Evolutionary conservation across 2,797 vertebrate genomes (phyloP), one percentile per base, ranked within the genome.

Genomic region (Spinus olivaceus): DNA sequence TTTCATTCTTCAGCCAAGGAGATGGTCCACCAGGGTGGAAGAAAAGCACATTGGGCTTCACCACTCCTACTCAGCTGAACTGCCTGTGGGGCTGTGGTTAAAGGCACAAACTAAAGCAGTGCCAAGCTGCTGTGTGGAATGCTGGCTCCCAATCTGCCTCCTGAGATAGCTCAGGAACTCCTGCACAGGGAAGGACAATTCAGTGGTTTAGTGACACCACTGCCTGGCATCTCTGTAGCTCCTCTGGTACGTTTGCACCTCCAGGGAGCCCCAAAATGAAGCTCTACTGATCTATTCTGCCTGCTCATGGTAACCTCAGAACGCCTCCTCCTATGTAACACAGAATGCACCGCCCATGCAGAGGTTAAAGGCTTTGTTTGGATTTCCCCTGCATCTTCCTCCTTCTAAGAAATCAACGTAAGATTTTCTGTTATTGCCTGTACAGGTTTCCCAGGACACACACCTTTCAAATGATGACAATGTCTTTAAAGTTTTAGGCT

Each of bases 321-420:
- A 57, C 1, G 9, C 18, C 14, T 64, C 7, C 33, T 50, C 14
- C 33, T 11, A 10, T 23, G 7, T 19, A 50, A 85, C 27, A 69
- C 17, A 16, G 50, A 27, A n/a, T 4, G 3, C 30, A 50, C 14
- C 0, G 0, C 23, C 41, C 54, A 28, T 8, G 32, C 4, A 2
- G 33, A 79, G 10, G 27, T 50, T 86, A 23, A 57, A 64, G 57
- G 6, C 28, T 72, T 12, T 61, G 15, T 35, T 47, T 14, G 49
- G 32, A 49, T 78, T 92, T 83, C 60, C 44, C 47, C 20, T 64
- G 33, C 32, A 41, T 63, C 39, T 30, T 89, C 59, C 21, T 84
- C 44, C 41, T 81, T 76, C 32, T 37, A 73, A 41, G 32, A 8
- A 33, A 57, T 2, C 15, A 54, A 0, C 3, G 28, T 22, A 57